Conservation (phyloP, 2,797 vertebrate species). For the Spinibarbus caldwelli region DNA sequence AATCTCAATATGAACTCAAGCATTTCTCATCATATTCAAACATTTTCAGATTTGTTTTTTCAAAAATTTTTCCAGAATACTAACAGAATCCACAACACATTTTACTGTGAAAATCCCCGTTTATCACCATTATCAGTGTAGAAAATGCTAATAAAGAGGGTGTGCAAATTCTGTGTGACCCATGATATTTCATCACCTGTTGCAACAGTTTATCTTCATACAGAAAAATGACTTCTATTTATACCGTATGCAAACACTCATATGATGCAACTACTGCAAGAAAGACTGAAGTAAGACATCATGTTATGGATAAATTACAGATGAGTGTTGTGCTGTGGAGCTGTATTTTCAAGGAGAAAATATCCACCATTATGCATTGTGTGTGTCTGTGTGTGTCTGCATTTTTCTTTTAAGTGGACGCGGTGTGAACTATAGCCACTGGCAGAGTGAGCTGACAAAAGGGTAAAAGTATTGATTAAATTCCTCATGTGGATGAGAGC, state of each 20-base stretch:
- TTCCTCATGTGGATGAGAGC: not conserved
- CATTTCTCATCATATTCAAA: not conserved
- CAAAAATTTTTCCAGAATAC: not conserved
- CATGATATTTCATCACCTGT: not conserved
- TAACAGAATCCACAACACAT: not conserved
- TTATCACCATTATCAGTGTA: not conserved
- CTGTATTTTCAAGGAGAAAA: not conserved
- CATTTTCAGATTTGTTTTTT: not conserved
- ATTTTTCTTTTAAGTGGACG: not conserved
- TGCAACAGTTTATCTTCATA: not conserved
- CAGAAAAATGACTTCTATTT: too few relatives aligned
- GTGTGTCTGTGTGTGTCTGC: accelerated
- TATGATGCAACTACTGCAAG: not conserved
- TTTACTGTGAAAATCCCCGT: not conserved
- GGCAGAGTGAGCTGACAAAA: not conserved
- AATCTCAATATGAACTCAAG: not conserved
- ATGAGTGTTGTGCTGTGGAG: not conserved
- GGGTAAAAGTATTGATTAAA: not conserved
- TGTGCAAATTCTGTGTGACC: not conserved
- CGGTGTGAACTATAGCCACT: not conserved
- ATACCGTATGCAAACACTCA: not conserved
- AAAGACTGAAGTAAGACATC: not conserved
- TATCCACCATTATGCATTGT: too few relatives aligned
- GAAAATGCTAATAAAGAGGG: not conserved
- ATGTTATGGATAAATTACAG: not conserved